Percentiles rank a stretch among this genome's conserved stretches.
Evolutionary conservation across 2,797 vertebrate genomes (phyloP).

Genomic region (Anabas testudineus): DNA sequence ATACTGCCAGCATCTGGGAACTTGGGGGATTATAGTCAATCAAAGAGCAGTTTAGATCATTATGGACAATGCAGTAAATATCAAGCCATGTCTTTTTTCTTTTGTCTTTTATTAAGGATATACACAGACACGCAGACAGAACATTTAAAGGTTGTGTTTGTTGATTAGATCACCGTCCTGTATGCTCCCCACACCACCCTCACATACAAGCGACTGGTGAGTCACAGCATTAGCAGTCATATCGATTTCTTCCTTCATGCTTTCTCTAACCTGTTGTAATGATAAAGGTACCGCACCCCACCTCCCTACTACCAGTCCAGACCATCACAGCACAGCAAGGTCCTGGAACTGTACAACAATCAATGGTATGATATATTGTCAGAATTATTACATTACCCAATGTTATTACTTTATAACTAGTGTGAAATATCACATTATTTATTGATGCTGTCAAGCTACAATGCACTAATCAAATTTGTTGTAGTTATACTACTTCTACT

Average conservation of each 20-base stretch:
- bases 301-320: conserved; percentile 4
- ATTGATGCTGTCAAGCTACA: not conserved
- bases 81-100: not conserved
- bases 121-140: not conserved
- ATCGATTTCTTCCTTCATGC: conserved; percentile 80
- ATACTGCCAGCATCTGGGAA: conserved; percentile 1
- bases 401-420: not conserved
- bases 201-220: conserved; percentile 48
- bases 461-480: not conserved
- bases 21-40: conserved; percentile 3
- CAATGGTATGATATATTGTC: not conserved
- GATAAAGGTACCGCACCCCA: conserved; percentile 31
- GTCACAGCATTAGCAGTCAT: conserved; percentile 78
- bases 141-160: conserved; percentile 67
- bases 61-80: not conserved
- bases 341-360: not conserved
- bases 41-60: not conserved
- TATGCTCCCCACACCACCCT: conserved; percentile 6
- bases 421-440: not conserved
- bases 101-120: not conserved
- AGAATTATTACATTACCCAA: conserved; percentile 2
- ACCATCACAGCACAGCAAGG: conserved; percentile 12
- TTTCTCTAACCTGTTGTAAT: conserved; percentile 57
- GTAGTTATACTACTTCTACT: not conserved
- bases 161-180: conserved; percentile 44